Percentiles rank a stretch among this genome's conserved stretches.
These are phyloP conservation scores for Rhaphigaster nebulosa DNA, from an alignment of 2,888 invertebrate genomes.

Conservation along the genomic window DNA sequence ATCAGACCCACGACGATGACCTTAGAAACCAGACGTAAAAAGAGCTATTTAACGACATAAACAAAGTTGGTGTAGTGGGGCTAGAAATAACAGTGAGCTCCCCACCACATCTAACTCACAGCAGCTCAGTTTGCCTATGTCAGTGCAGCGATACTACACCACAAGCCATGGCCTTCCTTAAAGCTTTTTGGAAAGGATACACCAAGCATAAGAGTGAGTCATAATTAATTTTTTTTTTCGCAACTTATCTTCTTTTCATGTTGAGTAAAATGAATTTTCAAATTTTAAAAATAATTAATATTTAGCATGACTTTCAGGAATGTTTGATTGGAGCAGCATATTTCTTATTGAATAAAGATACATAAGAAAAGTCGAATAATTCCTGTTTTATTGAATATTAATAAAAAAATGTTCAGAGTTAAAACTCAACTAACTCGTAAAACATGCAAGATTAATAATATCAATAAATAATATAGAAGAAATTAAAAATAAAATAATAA, in stretches of 20 bases:
- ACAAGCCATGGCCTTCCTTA: constrained; percentile 63
- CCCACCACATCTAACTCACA: constrained; percentile 45
- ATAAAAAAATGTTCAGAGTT: no score
- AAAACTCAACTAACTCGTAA: no score
- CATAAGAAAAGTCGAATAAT: no score
- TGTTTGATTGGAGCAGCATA: not conserved
- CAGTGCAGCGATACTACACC: constrained; percentile 33
- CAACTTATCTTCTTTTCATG: not conserved
- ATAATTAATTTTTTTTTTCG: not conserved
- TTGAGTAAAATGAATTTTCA: not conserved
- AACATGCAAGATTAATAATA: no score
- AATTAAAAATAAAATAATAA: no score
- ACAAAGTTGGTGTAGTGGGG: constrained; percentile 35
- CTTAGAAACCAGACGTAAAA: constrained; percentile 15
- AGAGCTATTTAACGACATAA: constrained; percentile 8
- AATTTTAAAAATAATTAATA: not conserved
- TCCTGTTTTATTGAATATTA: no score
- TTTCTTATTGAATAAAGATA: no score
- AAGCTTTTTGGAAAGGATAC: constrained; percentile 62
- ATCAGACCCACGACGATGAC: constrained; percentile 7
- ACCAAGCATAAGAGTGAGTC: constrained; percentile 64
- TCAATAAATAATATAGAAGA: no score
- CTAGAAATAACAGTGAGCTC: constrained; percentile 47
- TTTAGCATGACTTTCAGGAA: not conserved
- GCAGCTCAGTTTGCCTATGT: constrained; percentile 52